Evolutionary conservation across 2,113 vertebrate genomes (phyloP).

Genomic region (Lontra canadensis): DNA sequence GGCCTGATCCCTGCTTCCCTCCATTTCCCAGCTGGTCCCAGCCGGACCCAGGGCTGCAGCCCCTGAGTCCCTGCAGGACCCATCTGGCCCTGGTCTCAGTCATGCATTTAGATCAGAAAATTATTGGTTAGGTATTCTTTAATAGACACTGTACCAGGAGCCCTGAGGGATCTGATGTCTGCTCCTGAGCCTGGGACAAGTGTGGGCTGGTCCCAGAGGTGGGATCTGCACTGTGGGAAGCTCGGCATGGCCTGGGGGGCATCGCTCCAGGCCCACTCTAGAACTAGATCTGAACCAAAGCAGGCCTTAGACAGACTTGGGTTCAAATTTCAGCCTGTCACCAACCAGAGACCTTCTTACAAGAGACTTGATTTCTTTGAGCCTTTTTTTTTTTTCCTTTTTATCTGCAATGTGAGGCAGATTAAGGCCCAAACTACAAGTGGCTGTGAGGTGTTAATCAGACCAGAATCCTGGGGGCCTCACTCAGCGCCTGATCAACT

Average conservation of each 20-base stretch:
- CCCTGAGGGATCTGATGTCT: not conserved
- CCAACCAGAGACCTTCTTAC: not conserved
- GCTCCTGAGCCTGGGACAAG: not conserved
- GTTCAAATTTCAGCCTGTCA: not conserved
- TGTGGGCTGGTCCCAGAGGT: not conserved
- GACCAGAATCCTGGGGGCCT: not conserved
- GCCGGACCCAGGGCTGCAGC: not conserved
- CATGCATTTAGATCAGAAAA: not conserved
- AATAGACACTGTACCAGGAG: not conserved
- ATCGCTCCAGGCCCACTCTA: not conserved
- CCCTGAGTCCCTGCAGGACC: not conserved
- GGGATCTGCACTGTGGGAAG: not conserved
- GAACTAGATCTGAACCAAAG: not conserved
- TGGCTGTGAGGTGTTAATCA: not conserved
- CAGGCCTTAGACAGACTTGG: not conserved
- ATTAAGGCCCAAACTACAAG: not conserved
- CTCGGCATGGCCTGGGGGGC: not conserved
- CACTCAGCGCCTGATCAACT: not conserved
- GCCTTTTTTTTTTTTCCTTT: not conserved
- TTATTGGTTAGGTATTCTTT: not conserved
- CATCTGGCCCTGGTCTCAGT: not conserved
- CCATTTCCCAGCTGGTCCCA: not conserved
- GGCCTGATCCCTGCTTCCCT: not conserved
- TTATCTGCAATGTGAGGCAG: not conserved
- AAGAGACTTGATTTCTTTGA: not conserved